phyloP scores from a whole-genome alignment of 2,888 invertebrate species.

The Lagria hirta region DNA sequence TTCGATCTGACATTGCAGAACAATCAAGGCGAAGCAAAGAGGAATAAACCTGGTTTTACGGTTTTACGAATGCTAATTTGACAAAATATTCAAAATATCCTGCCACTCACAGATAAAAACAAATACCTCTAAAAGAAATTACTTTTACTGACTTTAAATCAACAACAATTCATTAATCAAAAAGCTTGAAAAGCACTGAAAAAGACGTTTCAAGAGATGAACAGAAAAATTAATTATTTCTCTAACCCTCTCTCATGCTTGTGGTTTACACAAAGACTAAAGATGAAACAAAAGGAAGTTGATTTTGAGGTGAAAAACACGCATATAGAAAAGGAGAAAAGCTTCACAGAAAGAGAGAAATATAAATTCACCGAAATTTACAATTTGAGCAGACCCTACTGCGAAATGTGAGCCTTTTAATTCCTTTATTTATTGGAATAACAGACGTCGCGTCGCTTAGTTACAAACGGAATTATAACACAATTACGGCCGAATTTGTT shows the following conservation, averaged over 20 bases:
- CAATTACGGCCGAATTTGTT: conserved; percentile 14
- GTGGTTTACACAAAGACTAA: too few relatives aligned
- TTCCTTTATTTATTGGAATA: conserved; percentile 16
- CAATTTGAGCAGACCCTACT: conserved; percentile 5
- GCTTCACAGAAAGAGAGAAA: background rate
- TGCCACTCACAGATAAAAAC: conserved; percentile 9
- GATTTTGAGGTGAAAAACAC: conserved; percentile 4
- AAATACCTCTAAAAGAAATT: conserved; percentile 19
- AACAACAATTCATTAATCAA: conserved; percentile 26
- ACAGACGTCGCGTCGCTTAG: conserved; percentile 9
- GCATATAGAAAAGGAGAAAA: conserved; percentile 2
- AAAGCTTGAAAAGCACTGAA: conserved; percentile 18
- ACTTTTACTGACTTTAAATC: conserved; percentile 21
- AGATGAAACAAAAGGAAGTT: conserved; percentile 17
- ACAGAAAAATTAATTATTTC: conserved; percentile 24
- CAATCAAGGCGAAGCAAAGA: conserved; percentile 2
- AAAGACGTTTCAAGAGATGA: conserved; percentile 23
- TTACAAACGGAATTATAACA: conserved; percentile 16
- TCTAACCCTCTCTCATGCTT: too few relatives aligned
- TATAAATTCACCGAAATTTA: conserved; percentile 8
- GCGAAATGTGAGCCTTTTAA: conserved; percentile 10
- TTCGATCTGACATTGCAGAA: conserved; percentile 9
- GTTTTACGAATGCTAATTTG: conserved; percentile 9
- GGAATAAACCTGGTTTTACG: conserved; percentile 3
- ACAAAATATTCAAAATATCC: conserved; percentile 15